Conservation (phyloP, 2,797 vertebrate genomes). For the Pantherophis vulpinus region DNA sequence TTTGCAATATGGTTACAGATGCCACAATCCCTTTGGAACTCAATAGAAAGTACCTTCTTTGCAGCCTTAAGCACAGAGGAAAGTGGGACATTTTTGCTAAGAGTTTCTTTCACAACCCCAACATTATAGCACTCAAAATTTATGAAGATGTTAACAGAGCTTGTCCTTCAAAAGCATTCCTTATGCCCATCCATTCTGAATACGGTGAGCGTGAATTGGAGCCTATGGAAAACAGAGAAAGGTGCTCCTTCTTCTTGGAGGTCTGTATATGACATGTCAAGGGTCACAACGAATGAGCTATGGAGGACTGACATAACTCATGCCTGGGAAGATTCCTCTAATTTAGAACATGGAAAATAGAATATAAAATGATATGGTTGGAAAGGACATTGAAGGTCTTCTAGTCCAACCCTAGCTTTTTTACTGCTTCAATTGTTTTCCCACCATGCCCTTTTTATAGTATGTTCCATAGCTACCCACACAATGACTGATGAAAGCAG, state of each 20-base stretch:
- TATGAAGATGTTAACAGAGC: not conserved
- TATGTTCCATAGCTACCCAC: too few relatives aligned
- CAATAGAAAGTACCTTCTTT: not conserved
- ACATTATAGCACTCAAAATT: accelerated
- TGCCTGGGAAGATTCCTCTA: not conserved
- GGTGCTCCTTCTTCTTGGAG: not conserved
- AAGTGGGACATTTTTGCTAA: not conserved
- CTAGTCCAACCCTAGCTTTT: not conserved
- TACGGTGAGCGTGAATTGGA: not conserved
- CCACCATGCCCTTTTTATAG: not conserved
- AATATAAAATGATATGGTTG: not conserved
- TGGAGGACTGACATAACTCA: not conserved
- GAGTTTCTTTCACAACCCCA: not conserved
- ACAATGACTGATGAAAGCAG: not conserved
- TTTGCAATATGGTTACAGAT: not conserved
- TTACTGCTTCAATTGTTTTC: not conserved
- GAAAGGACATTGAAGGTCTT: not conserved
- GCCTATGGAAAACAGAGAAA: not conserved
- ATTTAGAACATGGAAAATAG: not conserved
- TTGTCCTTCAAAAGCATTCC: not conserved
- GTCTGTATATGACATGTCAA: accelerated
- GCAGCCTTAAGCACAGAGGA: not conserved
- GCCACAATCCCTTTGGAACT: not conserved
- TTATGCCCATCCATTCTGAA: not conserved
- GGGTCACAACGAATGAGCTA: not conserved